Base-by-base conservation (phyloP, 2,797 vertebrate genomes). In the Agapornis canus region DNA sequence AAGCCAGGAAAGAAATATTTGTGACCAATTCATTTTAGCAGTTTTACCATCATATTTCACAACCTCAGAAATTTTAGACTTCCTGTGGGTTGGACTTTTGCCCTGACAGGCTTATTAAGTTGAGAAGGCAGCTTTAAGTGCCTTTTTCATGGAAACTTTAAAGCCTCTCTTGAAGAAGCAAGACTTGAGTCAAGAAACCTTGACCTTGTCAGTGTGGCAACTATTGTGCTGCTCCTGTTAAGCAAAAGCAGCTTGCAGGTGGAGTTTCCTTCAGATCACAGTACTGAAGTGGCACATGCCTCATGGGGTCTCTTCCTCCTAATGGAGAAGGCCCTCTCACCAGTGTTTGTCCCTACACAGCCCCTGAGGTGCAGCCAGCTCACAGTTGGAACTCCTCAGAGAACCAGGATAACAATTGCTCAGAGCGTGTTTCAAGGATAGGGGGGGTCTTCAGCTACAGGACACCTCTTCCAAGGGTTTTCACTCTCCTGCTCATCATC, bases 11-110 rank as follows among this genome's bases (percentile, higher is more conserved):
- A 94, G 86, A 90, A 90, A 94, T 95, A 90, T 88, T 96, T 96
- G 91, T 82, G 94, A 95, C 85, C 85, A 88, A 94, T 86, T 94
- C 94, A 82, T 86, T 92, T 94, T 92, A 95, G 88, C 77, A 95
- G 88, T 95, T 95, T 92, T 95, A 94, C 94, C 94, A 91, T 77
- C 83, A 52, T 87, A 91, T 92, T 91, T 96, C 95, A 95, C 92
- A 95, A 95, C 82, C 91, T 94, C 92, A 89, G 95, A 97, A 96
- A 97, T 90, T 73, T 88, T 86, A 96, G 95, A 96, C 80, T 97
- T 96, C 94, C 95, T 94, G 94, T 94, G 94, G 94, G 87, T 93
- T 96, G 96, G 92, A 95, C 85, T 72, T 86, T 40, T 92, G 95
- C 95, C 94, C 82, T 77, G 56, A 51, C 3, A 4, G 87, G 70